Base-by-base conservation (phyloP, 2,888 invertebrate species). In the Synergus itoensis region DNA sequence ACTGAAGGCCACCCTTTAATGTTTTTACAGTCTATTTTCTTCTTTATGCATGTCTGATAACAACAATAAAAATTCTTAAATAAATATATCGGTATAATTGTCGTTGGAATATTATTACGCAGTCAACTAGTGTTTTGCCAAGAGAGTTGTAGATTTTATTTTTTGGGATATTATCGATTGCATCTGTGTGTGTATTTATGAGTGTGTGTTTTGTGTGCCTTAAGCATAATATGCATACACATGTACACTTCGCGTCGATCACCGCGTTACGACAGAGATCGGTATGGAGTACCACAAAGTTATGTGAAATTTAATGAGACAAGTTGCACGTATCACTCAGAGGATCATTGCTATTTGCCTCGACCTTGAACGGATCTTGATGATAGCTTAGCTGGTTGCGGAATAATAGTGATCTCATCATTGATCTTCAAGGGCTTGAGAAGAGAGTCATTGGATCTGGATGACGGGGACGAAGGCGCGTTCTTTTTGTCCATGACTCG, bases 371-470 rank as follows among this genome's bases (percentile, higher is more conserved):
- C 86, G 28, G 90, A 90, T 88, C 92, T 91, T 79, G 88, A 90
- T 81, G 90, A 89, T 77, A 91, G 89, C 88, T 94, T 94, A 82
- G 95, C 95, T 84, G 97, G 96, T 91, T 97, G 97, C 86, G 97
- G 97, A 93, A 96, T 97, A 87, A 97, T 97, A 81, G 97, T 97
- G 87, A 97, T 97, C 93, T 97, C 97, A 91, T 97, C 97, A 90
- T 97, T 97, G 87, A 97, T 97, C 93, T 97, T 97, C 84, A 97
- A 92, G 76, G 97, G 97, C 91, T 97, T 97, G 84, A 96, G 91
- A 84, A 96, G 92, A 36, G 96, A 94, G 88, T 96, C 96, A 84
- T 92, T 93, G 79, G 92, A 92, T 88, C 90, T 90, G 83, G 92
- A 90, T 81, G 93, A 92, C 69, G 93, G 90, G 57, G 92, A 91